Evolutionary conservation across 2,888 invertebrate genomes (phyloP).

Genomic region (Sturmia bella): DNA sequence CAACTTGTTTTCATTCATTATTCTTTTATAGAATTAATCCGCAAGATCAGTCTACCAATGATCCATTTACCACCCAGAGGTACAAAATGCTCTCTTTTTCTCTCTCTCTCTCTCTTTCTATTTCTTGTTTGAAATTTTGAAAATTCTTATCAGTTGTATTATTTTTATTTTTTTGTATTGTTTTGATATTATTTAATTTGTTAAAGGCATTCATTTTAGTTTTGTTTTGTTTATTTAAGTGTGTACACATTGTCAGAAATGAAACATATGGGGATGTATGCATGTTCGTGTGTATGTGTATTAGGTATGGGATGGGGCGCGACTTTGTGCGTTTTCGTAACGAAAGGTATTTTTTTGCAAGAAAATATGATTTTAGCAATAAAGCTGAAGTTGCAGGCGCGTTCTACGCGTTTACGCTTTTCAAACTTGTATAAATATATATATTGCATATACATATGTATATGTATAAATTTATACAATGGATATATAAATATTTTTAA

Average conservation of each 20-base stretch:
- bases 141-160: conserved; percentile 57
- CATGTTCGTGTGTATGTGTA: background rate
- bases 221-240: conserved; percentile 7
- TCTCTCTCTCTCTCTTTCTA: conserved; percentile 36
- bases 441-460: no score
- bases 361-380: no score
- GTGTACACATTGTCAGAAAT: conserved; percentile 32
- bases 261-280: no score
- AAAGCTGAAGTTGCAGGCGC: no score
- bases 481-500: no score
- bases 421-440: no score
- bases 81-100: conserved; percentile 63
- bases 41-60: conserved; percentile 81
- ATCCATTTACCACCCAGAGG: conserved; percentile 69
- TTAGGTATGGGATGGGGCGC: no score
- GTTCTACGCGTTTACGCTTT: no score
- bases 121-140: conserved; percentile 44
- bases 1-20: conserved; percentile 72
- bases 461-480: no score
- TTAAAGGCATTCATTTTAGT: conserved; percentile 7
- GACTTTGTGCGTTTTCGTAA: background rate
- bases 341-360: background rate
- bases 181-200: conserved; percentile 52
- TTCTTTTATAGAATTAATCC: conserved; percentile 81
- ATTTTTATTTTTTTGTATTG: conserved; percentile 54